Conservation (phyloP, 1,140 invertebrate genomes). For the Drosophila melanica region DNA sequence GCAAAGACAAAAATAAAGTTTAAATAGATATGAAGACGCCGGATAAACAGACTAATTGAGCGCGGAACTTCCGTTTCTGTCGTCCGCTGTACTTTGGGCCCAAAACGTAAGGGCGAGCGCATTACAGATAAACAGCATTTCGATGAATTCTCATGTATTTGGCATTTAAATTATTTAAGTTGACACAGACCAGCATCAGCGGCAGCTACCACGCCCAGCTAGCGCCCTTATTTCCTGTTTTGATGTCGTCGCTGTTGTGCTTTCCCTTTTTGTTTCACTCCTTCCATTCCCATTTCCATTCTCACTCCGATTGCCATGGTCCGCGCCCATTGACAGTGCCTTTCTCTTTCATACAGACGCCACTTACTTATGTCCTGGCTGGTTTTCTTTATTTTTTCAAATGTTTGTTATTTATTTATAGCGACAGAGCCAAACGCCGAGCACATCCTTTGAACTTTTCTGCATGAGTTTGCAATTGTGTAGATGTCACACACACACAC, state of each 20-base stretch:
- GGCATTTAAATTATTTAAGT: constrained; percentile 81
- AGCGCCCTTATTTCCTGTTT: constrained; percentile 47
- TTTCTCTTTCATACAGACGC: constrained; percentile 17
- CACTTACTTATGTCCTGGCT: constrained; percentile 25
- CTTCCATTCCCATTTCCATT: constrained; percentile 16
- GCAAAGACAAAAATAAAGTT: constrained; percentile 3
- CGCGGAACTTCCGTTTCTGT: constrained; percentile 62
- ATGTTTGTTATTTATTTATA: constrained; percentile 82
- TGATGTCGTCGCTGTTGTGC: constrained; percentile 35
- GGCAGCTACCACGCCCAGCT: constrained; percentile 55
- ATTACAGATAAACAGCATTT: constrained; percentile 1
- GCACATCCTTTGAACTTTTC: constrained; percentile 78
- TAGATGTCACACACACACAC: constrained; percentile 51
- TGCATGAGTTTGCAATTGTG: constrained; percentile 73
- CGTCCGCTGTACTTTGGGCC: not conserved
- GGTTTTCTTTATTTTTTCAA: constrained; percentile 51
- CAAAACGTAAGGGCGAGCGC: constrained; percentile 4
- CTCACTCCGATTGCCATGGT: constrained; percentile 2
- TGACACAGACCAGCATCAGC: constrained; percentile 39
- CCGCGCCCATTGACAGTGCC: constrained; percentile 4
- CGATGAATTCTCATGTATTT: constrained; percentile 70
- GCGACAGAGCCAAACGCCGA: constrained; percentile 56
- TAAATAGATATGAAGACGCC: constrained; percentile 35
- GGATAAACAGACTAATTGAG: constrained; percentile 53
- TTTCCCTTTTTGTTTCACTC: constrained; percentile 21